Evolutionary conservation across 64 coral and sea anemone species (phyloP), one percentile per base, ranked within the genome.

Genomic region (Orbicella faveolata): DNA sequence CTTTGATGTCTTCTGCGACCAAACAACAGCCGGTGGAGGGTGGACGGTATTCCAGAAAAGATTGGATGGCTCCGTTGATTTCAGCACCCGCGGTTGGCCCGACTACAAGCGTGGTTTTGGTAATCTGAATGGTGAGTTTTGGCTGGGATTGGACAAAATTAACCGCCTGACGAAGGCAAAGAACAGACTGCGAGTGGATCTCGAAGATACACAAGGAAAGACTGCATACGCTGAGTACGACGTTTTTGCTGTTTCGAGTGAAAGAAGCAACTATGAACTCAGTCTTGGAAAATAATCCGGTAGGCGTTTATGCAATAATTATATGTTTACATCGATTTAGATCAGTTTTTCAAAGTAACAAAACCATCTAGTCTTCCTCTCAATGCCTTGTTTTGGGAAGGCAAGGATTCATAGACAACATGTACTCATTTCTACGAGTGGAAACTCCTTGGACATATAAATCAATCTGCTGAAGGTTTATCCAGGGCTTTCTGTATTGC

Each of bases 11-110:
- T 85, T 77, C 59, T 91, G 90, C 53, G 90, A 91, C 77, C 90
- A 91, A 25, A 64, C 35, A 69, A 55, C 88, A 35, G 70, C 63
- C 14, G 63, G 78, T 17, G 78, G 78, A 21, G 88, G 88, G 2
- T 91, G 90, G 90, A 86, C 81, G 9, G 90, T 91, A 20, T 84
- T 91, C 36, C 90, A 91, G 26, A 81, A 75, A 14, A 74, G 90
- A 83, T 19, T 66, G 52, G 81, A 91, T 37, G 90, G 90, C 72
- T 86, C 81, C 1, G 90, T 77, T 65, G 84, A 86, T 39, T 91
- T 91, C 53, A 30, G 30, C 30, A 67, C 85, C 13, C 74, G 90
- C 23, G 64, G 15, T 13, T 92, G 90, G 90, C 0, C 14, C 9
- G 90, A 92, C 39, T 92, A 87, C 73, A 78, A 64, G 30, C 6